Conservation (phyloP, 2,888 invertebrate species). For the Leptinotarsa haldemani region DNA sequence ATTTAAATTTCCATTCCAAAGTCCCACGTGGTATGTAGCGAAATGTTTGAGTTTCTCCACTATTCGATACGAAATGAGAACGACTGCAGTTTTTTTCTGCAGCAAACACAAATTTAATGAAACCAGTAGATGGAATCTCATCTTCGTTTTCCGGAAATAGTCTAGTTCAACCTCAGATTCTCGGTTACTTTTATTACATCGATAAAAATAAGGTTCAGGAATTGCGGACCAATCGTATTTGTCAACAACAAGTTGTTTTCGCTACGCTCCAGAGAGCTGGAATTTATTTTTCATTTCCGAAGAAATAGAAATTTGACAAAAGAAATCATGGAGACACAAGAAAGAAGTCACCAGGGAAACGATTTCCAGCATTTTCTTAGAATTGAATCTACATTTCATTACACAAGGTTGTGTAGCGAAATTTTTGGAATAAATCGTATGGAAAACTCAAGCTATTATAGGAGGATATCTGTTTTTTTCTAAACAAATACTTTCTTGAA, state of each 20-base stretch:
- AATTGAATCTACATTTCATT: not conserved
- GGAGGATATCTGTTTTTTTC: no score
- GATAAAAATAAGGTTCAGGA: not conserved
- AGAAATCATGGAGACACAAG: not conserved
- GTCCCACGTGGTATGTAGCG: no score
- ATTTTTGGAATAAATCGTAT: no score
- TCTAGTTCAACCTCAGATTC: not conserved
- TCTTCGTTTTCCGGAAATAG: not conserved
- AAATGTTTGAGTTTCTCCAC: no score
- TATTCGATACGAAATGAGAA: no score
- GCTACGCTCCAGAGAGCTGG: not conserved
- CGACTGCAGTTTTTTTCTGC: no score
- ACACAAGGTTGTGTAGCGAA: no score
- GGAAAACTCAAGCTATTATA: no score
- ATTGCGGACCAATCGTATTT: not conserved
- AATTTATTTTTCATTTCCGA: not conserved
- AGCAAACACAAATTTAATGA: no score
- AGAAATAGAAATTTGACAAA: not conserved
- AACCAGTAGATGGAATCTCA: no score
- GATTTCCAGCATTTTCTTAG: not conserved
- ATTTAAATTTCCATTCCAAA: no score
- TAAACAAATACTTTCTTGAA: no score
- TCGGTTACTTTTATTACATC: not conserved
- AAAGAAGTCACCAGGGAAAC: not conserved
- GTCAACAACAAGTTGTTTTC: constrained; percentile 4